Base-by-base conservation (phyloP, 2,888 invertebrate genomes). In the Bedellia somnulentella region DNA sequence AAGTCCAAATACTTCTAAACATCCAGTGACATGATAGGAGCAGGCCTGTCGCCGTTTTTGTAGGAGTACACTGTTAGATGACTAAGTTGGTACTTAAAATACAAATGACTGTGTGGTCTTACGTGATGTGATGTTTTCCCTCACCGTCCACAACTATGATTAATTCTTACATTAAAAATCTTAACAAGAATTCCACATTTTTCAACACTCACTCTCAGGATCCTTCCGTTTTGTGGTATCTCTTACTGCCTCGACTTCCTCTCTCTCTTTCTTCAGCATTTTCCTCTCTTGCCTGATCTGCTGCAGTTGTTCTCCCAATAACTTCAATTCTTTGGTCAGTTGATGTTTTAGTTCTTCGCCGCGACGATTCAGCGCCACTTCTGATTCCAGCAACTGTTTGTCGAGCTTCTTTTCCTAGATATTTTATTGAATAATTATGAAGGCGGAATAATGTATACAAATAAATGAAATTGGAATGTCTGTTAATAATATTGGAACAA, bases 271-370 rank as follows among this genome's bases (percentile, higher is more conserved):
- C 28, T 55, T 47, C 3, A 75, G 57, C 30, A 8, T 43, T 10
- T 68, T 58, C 35, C 62, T 39, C 30, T 75, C 73, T 2, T 15
- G 41, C 38, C 56, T 66, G 54, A 71, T 57, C 3, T 46, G 40
- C 3, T 53, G 50, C 0, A 71, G 39, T 13, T 63, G 59, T 1
- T 31, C 35, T 12, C 62, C 63, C 5, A 75, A 37, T n/a, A 53
- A 37, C 2, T 32, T 5, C 2, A 75, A 47, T 37, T 75, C 75
- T 11, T 42, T 45, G 0, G 62, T 45, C 41, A 73, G 66, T 34
- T 70, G 63, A 1, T 22, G 14, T 6, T 59, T 51, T 62, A 75
- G 59, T 1, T 64, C 66, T 31, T 70, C 66, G 22, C 63, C 66
- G 24, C 59, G 58, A 25, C 44, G 42, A 5, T 41, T 46, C 2